phyloP scores from a whole-genome alignment of 2,888 invertebrate genomes.

The Dendrolimus pini region DNA sequence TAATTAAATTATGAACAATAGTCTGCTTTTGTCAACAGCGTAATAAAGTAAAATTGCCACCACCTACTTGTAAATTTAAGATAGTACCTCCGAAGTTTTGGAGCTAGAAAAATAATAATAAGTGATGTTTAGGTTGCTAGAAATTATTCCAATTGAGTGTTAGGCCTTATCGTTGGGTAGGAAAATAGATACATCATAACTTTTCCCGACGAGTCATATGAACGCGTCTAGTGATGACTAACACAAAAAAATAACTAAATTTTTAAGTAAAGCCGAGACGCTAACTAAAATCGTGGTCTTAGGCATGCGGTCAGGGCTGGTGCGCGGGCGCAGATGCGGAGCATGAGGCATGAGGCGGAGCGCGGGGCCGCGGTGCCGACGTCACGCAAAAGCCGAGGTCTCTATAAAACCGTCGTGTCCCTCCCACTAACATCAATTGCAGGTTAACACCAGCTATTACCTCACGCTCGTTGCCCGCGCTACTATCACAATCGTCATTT shows the following conservation, averaged over 20 bases:
- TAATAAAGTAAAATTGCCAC: too few species aligned
- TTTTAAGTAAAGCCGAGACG: conserved; percentile 48
- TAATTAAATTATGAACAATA: too few species aligned
- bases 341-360: conserved; percentile 26
- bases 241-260: conserved; percentile 40
- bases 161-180: too few species aligned
- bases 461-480: conserved; percentile 33
- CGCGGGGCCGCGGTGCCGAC: conserved; percentile 40
- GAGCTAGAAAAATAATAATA: too few species aligned
- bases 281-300: conserved; percentile 43
- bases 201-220: not conserved
- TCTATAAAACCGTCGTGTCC: conserved; percentile 60
- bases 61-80: too few species aligned
- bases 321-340: not conserved
- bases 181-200: too few species aligned
- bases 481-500: conserved; percentile 14
- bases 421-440: conserved; percentile 64
- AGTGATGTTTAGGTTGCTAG: too few species aligned
- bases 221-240: conserved; percentile 11
- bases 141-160: too few species aligned
- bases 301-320: conserved; percentile 11
- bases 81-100: too few species aligned
- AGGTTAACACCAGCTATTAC: conserved; percentile 48
- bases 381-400: conserved; percentile 68
- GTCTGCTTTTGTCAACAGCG: too few species aligned